phyloP scores from a whole-genome alignment of 2,113 vertebrate species.

The Brachyhypopomus occidentalis region DNA sequence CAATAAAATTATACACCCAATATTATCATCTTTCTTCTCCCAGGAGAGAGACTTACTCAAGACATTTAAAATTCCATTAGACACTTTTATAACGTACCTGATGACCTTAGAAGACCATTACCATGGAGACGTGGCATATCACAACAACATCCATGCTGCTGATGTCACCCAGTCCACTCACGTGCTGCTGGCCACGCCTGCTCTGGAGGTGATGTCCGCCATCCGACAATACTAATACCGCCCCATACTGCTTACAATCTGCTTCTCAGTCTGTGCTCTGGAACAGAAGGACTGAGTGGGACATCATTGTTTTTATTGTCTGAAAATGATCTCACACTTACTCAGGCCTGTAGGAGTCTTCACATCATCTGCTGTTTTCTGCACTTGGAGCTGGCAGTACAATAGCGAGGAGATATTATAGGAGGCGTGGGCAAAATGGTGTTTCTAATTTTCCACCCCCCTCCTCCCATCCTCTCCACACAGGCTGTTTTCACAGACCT shows the following conservation, averaged over 20 bases:
- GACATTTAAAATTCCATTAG: constrained; percentile 87
- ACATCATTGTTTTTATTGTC: not conserved
- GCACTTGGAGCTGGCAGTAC: not conserved
- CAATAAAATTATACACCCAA: not conserved
- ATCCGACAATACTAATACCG: not conserved
- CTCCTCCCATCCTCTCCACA: constrained; percentile 40
- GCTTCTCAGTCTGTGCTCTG: not conserved
- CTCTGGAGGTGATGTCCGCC: constrained; percentile 77
- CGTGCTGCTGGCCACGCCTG: constrained; percentile 83
- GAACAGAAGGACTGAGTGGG: not conserved
- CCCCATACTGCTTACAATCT: not conserved
- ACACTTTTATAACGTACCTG: constrained; percentile 86
- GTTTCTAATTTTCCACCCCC: constrained; percentile 25
- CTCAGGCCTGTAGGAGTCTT: not conserved
- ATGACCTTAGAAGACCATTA: constrained; percentile 90
- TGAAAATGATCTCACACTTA: constrained; percentile 7
- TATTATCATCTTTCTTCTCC: constrained; percentile 30
- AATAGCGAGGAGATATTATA: not conserved
- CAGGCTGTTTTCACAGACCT: constrained; percentile 89
- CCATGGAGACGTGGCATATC: constrained; percentile 85
- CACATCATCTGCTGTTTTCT: not conserved
- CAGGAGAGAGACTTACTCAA: constrained; percentile 87
- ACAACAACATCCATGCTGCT: constrained; percentile 87
- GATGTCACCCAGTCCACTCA: constrained; percentile 88
- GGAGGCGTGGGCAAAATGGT: not conserved